Base-by-base conservation (phyloP, 2,797 vertebrate species). In the Sebastes iracundus region DNA sequence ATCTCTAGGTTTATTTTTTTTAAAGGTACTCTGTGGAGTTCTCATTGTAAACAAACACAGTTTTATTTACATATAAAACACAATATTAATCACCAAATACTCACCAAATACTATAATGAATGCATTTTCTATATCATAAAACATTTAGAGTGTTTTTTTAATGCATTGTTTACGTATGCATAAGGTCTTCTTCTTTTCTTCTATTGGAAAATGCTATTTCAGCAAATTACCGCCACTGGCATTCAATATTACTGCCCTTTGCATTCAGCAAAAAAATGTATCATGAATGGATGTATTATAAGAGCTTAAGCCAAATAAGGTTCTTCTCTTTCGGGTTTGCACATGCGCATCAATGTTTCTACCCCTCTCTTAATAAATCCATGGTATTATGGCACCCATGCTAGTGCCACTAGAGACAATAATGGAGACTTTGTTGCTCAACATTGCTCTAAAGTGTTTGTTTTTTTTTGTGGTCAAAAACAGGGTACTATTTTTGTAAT, bases 1-100 rank as follows among this genome's bases (percentile, higher is more conserved):
- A 79, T 79, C 32, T 56, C 42, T 16, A 35, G 13, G 33, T 76
- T 86, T 77, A 23, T 78, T 72, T 82, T 83, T 61, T 83, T 58
- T 63, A 60, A 73, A 83, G 59, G 58, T 27, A 65, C 77, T 73
- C 72, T 46, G 27, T 71, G 55, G 78, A 83, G 38, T 74, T 84
- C 22, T 80, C 12, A 79, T 63, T 80, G 64, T 67, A 81, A 81
- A 85, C 76, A 86, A 82, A 80, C 65, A 61, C 33, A 4, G 18
- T 46, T 88, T 65, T 78, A 72, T 89, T 75, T 78, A 72, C 66
- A 77, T 68, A 42, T 42, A 42, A 42, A 16, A 42, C 38, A 73
- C 11, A 16, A 2, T 68, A 59, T 66, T 63, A 58, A 38, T 82
- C 11, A 73, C 78, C 7, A 73, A 81, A 79, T 35, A 58, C 46